Base-by-base conservation (phyloP, 2,113 vertebrate genomes). In the Forbesichthys agassizii region DNA sequence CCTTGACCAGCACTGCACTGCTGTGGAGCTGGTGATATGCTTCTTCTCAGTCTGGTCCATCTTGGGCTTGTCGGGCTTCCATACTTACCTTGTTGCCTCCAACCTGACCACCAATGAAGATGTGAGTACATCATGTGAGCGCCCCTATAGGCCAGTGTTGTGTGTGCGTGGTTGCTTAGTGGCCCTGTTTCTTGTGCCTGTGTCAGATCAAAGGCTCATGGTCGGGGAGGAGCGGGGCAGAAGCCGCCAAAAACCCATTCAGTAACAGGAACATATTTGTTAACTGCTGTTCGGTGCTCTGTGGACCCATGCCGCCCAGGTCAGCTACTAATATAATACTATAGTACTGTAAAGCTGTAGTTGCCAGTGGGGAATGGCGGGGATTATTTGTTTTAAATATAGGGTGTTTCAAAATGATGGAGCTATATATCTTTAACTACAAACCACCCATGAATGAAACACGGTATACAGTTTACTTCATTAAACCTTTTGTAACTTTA, bases 11-110 rank as follows among this genome's bases (percentile, higher is more conserved):
- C 51, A 0, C 51, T 69, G 64, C 86, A 99, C 95, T 58, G 94
- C 96, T 58, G 90, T 98, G 84, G 97, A 99, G 89, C 84, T 98
- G 89, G 94, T 96, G 73, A 93, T 99, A 48, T 99, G 97, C 80
- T 99, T 99, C 87, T 97, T 99, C 91, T 98, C 97, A 61, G 94
- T 98, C 80, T 98, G 97, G 97, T 97, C 95, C 70, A 98, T 99
- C 89, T 88, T 99, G 91, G 97, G 97, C 91, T 96, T 99, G 90
- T 98, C 97, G 84, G 97, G 97, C 92, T 99, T 99, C 91, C 97
- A 99, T 90, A 99, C 97, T 8, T 99, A 98, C 1, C 93, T 99
- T 71, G 94, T 99, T 1, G 95, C 97, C 82, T 95, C 96, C 79
- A 98, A 99, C 90, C 90, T 96, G 85, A 99, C 97, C 11, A 99